These are phyloP conservation scores for Trididemnum miniatum DNA, from an alignment of 23 tunicate species.

Conservation along the genomic window DNA sequence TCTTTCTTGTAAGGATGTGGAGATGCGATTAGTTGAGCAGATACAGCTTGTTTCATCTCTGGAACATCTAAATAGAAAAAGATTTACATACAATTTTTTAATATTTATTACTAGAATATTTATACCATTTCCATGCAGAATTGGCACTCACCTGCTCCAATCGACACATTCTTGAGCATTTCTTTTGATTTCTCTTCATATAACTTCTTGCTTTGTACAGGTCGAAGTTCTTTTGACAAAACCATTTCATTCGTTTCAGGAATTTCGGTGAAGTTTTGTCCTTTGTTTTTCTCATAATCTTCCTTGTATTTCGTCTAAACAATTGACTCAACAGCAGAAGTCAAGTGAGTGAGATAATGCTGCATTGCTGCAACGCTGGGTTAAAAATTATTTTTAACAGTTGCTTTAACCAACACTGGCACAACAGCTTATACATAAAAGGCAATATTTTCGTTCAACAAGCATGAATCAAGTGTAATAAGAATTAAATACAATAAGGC, in stretches of 20 bases:
- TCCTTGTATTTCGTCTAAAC: slow-evolving; percentile 75
- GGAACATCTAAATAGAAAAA: slow-evolving; percentile 48
- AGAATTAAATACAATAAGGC: too few relatives aligned
- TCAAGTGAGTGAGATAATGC: too few relatives aligned
- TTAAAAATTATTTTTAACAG: too few relatives aligned
- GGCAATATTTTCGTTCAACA: too few relatives aligned
- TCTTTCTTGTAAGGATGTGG: slow-evolving; percentile 63
- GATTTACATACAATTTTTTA: too few relatives aligned
- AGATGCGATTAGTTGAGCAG: slow-evolving; percentile 61
- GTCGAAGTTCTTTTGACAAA: slow-evolving; percentile 58
- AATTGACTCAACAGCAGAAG: too few relatives aligned
- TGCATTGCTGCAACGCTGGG: too few relatives aligned
- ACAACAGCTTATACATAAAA: too few relatives aligned
- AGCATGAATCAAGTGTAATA: too few relatives aligned
- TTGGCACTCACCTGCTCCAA: slow-evolving; percentile 60
- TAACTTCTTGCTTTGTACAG: slow-evolving; percentile 71
- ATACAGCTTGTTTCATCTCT: slow-evolving; percentile 69
- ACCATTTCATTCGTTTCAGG: slow-evolving; percentile 81
- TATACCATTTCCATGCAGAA: too few relatives aligned
- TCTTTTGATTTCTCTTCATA: slow-evolving; percentile 75
- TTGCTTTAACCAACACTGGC: too few relatives aligned
- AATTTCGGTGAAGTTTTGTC: slow-evolving; percentile 50
- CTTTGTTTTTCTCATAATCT: slow-evolving; percentile 81
- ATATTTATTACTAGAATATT: too few relatives aligned
- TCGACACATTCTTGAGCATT: slow-evolving; percentile 43